Evolutionary conservation across 2,113 vertebrate genomes (phyloP).

Genomic region (Dunckerocampus dactyliophorus): DNA sequence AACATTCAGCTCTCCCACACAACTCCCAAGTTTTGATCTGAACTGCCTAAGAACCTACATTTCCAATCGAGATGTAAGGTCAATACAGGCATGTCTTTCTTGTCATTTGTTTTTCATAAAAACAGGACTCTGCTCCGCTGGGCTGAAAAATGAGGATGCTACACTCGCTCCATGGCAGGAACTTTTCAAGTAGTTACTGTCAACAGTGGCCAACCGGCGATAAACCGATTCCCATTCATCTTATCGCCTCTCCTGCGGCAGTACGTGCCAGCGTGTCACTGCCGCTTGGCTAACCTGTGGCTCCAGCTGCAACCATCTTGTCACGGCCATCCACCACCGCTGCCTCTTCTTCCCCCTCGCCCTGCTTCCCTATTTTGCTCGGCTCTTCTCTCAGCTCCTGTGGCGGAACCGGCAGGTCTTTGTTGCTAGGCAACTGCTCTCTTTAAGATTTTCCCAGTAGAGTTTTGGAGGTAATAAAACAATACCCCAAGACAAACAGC

Average conservation of each 20-base stretch:
- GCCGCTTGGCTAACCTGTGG: slow-evolving; percentile 40
- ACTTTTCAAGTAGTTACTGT: slow-evolving; percentile 18
- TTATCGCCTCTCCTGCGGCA: slow-evolving; percentile 20
- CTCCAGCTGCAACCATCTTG: slow-evolving; percentile 41
- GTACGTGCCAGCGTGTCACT: slow-evolving; percentile 38
- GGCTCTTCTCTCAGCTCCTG: slow-evolving; percentile 58
- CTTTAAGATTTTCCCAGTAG: slow-evolving; percentile 72
- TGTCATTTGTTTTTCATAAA: too few relatives aligned
- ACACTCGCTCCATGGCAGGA: background rate
- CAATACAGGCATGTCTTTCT: too few relatives aligned
- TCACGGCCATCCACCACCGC: slow-evolving; percentile 19
- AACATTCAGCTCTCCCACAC: too few relatives aligned
- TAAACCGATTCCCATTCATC: slow-evolving; percentile 41
- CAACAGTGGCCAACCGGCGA: slow-evolving; percentile 14
- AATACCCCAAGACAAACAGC: slow-evolving; percentile 78
- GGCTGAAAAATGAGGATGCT: background rate
- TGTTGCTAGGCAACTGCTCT: slow-evolving; percentile 77
- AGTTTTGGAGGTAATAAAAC: slow-evolving; percentile 79
- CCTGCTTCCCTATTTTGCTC: background rate
- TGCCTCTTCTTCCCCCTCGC: background rate
- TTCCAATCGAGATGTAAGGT: too few relatives aligned
- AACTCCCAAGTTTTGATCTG: too few relatives aligned
- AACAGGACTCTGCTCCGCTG: background rate
- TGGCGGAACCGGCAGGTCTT: slow-evolving; percentile 67
- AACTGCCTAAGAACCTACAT: too few relatives aligned